phyloP scores from a whole-genome alignment of 2,113 vertebrate genomes.

The Labeo catla region DNA sequence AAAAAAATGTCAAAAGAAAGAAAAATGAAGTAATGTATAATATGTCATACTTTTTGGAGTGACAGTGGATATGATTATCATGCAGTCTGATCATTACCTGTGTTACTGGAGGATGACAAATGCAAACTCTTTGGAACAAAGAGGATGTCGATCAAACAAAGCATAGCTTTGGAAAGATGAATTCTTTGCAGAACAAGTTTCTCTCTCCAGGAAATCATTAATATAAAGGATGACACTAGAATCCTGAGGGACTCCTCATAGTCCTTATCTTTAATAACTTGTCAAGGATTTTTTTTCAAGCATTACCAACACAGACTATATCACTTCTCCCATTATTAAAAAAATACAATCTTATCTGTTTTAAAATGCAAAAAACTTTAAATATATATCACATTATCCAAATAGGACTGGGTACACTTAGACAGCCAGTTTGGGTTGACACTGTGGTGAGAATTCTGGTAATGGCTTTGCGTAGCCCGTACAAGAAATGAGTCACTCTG shows the following conservation, averaged over 20 bases:
- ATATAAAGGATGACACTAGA: constrained; percentile 28
- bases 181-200: constrained; percentile 2
- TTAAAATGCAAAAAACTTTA: constrained; percentile 4
- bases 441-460: constrained; percentile 29
- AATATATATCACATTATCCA: not conserved
- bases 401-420: not conserved
- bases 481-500: constrained; percentile 22
- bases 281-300: constrained; percentile 13
- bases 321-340: not conserved
- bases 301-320: not conserved
- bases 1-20: constrained; percentile 22
- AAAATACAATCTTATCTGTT: not conserved
- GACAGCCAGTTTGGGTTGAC: not conserved
- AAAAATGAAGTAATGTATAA: constrained; percentile 46
- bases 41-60: constrained; percentile 32
- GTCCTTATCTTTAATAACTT: constrained; percentile 38
- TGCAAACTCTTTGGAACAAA: constrained; percentile 47
- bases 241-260: not conserved
- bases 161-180: constrained; percentile 7
- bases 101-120: constrained; percentile 51
- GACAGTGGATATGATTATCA: constrained; percentile 54
- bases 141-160: constrained; percentile 47
- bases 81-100: constrained; percentile 49
- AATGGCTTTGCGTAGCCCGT: not conserved
- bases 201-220: constrained; percentile 27